Evolutionary conservation across 2,113 vertebrate genomes (phyloP), one percentile per base, ranked within the genome.

Genomic region (Rafetus swinhoei): DNA sequence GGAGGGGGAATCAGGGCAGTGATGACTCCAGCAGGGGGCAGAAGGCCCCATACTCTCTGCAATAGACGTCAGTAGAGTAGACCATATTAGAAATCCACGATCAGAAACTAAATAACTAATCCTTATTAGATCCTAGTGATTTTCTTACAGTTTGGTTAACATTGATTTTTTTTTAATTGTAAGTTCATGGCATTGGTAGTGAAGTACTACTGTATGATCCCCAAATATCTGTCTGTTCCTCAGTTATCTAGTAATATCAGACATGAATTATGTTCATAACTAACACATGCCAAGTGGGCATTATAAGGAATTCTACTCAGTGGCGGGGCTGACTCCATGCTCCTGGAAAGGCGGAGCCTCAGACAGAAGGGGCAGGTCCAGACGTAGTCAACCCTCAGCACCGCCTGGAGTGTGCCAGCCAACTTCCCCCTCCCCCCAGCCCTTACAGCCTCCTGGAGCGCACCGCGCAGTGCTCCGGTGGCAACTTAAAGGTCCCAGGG

Each of bases 101-200:
- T 76, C 22, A 24, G 72, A 76, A 76, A 45, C 18, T 22, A 76
- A 72, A 39, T 76, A 10, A 55, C 0, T 0, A 39, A 25, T 1
- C 2, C 59, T 13, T 57, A 53, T 62, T 6, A 29, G 60, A 72
- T 59, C 77, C 50, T 50, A 14, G 74, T 25, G 85, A 87, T 79
- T 79, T 81, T 21, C 2, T 16, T 0, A 0, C 0, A 39, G 50
- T 62, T 84, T 80, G 72, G n/a, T 82, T 77, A 10, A 18, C 69
- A 81, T 79, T 50, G 54, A 85, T 86, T 94, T 77, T 86, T 94
- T 77, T 59, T 84, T 39, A 87, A 1, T 14, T 82, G 55, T 59
- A 89, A 1, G 1, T 2, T 45, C 1, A 0, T 81, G 53, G 27
- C 79, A 2, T 0, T 12, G 32, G 57, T 22, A 65, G 81, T 1